A percentile compares a stretch with the other conserved stretches of the same genome.
These are phyloP conservation scores for Papilio helenus DNA, from an alignment of 1,140 invertebrate species.

Conservation along the genomic window DNA sequence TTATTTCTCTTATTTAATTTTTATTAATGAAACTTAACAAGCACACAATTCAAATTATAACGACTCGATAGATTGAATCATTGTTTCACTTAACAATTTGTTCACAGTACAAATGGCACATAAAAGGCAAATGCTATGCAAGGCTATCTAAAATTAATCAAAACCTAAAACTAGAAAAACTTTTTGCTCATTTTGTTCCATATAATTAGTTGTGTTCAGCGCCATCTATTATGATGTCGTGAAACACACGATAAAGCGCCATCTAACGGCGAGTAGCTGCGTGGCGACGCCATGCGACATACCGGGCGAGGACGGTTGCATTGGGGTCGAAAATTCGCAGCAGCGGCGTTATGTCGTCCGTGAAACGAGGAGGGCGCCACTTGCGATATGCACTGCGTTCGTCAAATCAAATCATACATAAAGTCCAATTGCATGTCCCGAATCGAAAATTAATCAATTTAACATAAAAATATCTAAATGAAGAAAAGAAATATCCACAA, in stretches of 20 bases:
- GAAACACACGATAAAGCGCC: conserved; percentile 72
- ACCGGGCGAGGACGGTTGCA: conserved; percentile 79
- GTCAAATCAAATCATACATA: conserved; percentile 66
- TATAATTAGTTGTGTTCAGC: conserved; percentile 46
- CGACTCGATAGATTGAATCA: neutral
- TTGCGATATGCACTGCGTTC: conserved; percentile 85
- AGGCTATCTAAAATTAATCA: conserved; percentile 44
- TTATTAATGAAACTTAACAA: neutral
- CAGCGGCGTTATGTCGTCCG: conserved; percentile 89
- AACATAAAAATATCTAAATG: neutral
- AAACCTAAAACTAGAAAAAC: conserved; percentile 21
- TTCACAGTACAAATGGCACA: conserved; percentile 20
- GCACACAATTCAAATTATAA: neutral
- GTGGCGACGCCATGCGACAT: conserved; percentile 74
- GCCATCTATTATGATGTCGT: conserved; percentile 68
- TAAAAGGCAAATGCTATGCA: conserved; percentile 41
- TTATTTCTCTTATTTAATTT: neutral
- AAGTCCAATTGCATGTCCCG: conserved; percentile 37
- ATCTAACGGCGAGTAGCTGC: conserved; percentile 62
- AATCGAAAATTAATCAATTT: conserved; percentile 40
- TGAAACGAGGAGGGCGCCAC: conserved; percentile 88
- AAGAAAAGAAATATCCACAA: neutral
- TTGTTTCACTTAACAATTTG: neutral
- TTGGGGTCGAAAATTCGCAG: conserved; percentile 89
- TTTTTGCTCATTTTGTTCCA: conserved; percentile 33